phyloP scores from a whole-genome alignment of 2,888 invertebrate species.

The Lithophane ornitopus region DNA sequence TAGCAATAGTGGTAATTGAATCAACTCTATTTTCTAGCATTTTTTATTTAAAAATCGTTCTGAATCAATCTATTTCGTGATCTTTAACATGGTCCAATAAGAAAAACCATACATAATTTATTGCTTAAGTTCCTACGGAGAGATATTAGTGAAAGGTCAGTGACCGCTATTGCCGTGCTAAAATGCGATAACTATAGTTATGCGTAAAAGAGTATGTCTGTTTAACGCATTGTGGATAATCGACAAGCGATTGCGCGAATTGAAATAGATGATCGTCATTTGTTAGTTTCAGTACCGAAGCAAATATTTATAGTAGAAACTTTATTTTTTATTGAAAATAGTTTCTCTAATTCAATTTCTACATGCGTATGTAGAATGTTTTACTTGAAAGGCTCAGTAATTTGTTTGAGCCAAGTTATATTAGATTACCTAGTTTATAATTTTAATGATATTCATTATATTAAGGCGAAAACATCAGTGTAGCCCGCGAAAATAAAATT shows the following conservation, averaged over 20 bases:
- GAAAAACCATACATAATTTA: no score
- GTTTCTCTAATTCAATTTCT: slow-evolving; percentile 19
- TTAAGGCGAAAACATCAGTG: no score
- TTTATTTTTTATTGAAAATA: slow-evolving; percentile 4
- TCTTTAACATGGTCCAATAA: no score
- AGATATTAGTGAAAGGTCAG: no score
- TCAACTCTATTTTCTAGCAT: no score
- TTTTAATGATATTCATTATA: slow-evolving; percentile 15
- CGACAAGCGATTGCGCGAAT: slow-evolving; percentile 1
- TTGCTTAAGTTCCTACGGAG: no score
- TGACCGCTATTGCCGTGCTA: no score
- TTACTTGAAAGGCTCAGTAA: background rate
- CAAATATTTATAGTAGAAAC: slow-evolving; percentile 14
- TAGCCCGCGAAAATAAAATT: no score
- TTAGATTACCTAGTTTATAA: background rate
- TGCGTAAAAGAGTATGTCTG: background rate
- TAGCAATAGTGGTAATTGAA: no score
- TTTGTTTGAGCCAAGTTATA: slow-evolving; percentile 10
- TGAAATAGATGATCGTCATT: slow-evolving; percentile 27
- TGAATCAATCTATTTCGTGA: no score
- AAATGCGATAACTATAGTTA: no score
- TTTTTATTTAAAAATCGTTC: no score
- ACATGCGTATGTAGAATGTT: background rate
- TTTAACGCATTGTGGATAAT: background rate
- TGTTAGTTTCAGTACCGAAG: slow-evolving; percentile 27